phyloP scores from a whole-genome alignment of 2,113 vertebrate species.

The Misgurnus anguillicaudatus region DNA sequence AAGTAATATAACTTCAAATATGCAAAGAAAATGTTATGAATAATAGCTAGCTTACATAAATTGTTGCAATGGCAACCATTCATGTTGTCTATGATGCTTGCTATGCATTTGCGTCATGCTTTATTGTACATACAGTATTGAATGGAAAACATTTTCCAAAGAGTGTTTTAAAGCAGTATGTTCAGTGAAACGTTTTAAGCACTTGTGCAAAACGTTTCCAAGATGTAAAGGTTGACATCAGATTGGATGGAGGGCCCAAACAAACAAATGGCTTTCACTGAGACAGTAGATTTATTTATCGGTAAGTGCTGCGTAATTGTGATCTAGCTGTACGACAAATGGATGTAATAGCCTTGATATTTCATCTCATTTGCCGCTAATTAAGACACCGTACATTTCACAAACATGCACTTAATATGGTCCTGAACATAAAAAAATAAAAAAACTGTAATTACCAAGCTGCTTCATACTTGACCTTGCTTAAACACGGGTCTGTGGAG shows the following conservation, averaged over 20 bases:
- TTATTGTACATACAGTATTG: conserved; percentile 52
- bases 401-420: conserved; percentile 32
- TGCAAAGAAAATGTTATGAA: conserved; percentile 31
- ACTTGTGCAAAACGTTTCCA: conserved; percentile 50
- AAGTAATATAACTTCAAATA: conserved; percentile 39
- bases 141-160: conserved; percentile 59
- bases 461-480: conserved; percentile 56
- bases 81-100: conserved; percentile 43
- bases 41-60: conserved; percentile 49
- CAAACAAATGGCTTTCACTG: conserved; percentile 54
- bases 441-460: conserved; percentile 42
- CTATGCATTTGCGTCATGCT: conserved; percentile 23
- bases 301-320: conserved; percentile 61
- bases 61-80: conserved; percentile 45
- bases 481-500: conserved; percentile 76
- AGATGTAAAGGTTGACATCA: conserved; percentile 63
- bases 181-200: conserved; percentile 62
- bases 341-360: conserved; percentile 60
- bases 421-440: conserved; percentile 34
- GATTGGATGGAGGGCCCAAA: conserved; percentile 43
- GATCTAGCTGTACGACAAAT: conserved; percentile 61
- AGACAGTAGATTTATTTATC: conserved; percentile 60
- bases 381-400: conserved; percentile 50
- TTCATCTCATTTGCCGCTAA: conserved; percentile 59
- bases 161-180: conserved; percentile 51